Evolutionary conservation across 2,797 vertebrate species (phyloP), one percentile per base, ranked within the genome.

Genomic region (Florisuga fusca): DNA sequence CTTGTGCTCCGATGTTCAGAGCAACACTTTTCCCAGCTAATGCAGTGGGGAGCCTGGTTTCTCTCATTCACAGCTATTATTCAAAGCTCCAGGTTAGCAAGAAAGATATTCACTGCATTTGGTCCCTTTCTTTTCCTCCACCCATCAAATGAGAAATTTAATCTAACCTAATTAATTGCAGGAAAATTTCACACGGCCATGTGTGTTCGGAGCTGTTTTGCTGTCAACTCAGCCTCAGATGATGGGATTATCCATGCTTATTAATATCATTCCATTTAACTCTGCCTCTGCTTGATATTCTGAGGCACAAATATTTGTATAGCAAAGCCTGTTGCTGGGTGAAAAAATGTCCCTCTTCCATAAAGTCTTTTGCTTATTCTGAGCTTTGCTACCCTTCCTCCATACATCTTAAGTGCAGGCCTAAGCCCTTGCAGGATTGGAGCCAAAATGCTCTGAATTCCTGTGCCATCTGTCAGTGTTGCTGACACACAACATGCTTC

Each of bases 201-300:
- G 0, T 84, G 58, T 72, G 43, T 91, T 96, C 9, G 12, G 82
- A 91, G 69, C 46, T 72, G 66, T 89, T 93, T 86, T 91, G 66
- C 89, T 34, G 10, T 81, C 85, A 93, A 66, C 62, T 55, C 0
- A 3, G 6, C 57, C 63, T 25, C 0, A 0, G 91, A 90, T 75
- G 93, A 96, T 86, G 90, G 84, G 87, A 94, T 96, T 96, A 94
- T 88, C 80, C 11, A 1, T 84, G 85, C 38, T 88, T 88, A 79
- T 91, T 95, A 93, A 84, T 73, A 72, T 45, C 69, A 85, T 62
- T 90, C 89, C 54, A 26, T 93, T 93, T 91, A 93, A 92, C 71
- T 87, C 76, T 81, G 87, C 61, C 0, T 0, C 66, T 91, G 73
- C 58, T 89, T 92, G 76, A 72, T 90, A 87, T 76, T 94, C 38